A percentile compares a stretch with the other conserved stretches of the same genome.
Conservation (phyloP, 1,140 invertebrate species). For the Dufourea novaeangliae region DNA sequence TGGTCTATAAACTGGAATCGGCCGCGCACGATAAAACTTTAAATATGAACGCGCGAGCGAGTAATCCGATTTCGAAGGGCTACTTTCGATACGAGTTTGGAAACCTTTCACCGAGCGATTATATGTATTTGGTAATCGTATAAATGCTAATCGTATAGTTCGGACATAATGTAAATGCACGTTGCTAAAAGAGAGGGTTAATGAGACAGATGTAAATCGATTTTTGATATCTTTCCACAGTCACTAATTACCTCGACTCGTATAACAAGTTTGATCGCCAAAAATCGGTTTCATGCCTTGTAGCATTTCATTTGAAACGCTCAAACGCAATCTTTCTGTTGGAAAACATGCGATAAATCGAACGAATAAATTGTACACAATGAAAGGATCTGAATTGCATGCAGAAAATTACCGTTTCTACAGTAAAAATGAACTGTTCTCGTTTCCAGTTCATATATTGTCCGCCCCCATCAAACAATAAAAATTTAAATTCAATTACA, state of each 20-base stretch:
- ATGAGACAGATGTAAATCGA: constrained; percentile 59
- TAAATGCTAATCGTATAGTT: constrained; percentile 17
- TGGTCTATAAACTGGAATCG: neutral
- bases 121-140: constrained; percentile 10
- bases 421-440: no score
- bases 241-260: constrained; percentile 49
- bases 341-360: neutral
- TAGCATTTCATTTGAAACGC: neutral
- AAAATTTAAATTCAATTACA: no score
- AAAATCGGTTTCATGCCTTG: constrained; percentile 3
- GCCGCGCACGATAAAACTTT: neutral
- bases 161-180: constrained; percentile 23
- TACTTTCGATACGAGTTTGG: constrained; percentile 20
- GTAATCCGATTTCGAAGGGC: constrained; percentile 21
- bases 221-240: constrained; percentile 51
- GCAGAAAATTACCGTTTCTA: neutral
- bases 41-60: constrained; percentile 4
- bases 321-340: neutral
- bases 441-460: no score
- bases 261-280: constrained; percentile 6
- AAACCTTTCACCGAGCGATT: constrained; percentile 34
- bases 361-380: no score
- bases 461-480: no score
- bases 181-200: constrained; percentile 21
- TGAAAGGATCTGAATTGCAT: neutral